Evolutionary conservation across 2,888 invertebrate genomes (phyloP).

Genomic region (Chromoteleia sp.): DNA sequence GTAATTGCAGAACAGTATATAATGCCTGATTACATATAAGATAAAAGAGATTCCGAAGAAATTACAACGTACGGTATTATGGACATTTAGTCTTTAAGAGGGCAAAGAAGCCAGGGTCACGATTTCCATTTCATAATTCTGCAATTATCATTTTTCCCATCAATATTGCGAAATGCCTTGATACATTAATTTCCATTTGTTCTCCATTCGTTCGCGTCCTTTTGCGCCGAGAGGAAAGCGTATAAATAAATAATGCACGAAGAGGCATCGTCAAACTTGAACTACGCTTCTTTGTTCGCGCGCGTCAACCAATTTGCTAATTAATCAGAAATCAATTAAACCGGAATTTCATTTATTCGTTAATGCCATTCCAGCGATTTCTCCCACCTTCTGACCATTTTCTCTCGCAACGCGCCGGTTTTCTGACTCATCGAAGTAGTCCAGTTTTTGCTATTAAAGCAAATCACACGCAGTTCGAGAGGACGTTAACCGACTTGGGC

Average conservation of each 20-base stretch:
- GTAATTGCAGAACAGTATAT: conserved; percentile 70
- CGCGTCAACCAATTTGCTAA: too few species aligned
- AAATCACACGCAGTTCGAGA: conserved; percentile 59
- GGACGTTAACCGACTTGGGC: conserved; percentile 51
- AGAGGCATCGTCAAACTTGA: too few species aligned
- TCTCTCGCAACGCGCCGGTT: conserved; percentile 10
- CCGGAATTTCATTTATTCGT: too few species aligned
- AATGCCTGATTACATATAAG: conserved; percentile 68
- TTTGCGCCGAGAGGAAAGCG: not conserved
- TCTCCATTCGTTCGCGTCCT: too few species aligned
- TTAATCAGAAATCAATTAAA: too few species aligned
- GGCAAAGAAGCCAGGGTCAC: conserved; percentile 63
- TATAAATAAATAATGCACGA: too few species aligned
- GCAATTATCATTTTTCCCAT: conserved; percentile 64
- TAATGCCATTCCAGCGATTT: too few species aligned
- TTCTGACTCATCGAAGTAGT: conserved; percentile 53
- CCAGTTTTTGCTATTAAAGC: conserved; percentile 63
- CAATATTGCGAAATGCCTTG: conserved; percentile 45
- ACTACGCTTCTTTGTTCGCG: too few species aligned
- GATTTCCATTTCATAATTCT: conserved; percentile 65
- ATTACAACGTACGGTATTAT: conserved; percentile 68
- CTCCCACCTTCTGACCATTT: conserved; percentile 15
- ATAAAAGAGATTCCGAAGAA: conserved; percentile 69
- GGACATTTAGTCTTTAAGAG: conserved; percentile 64
- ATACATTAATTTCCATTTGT: conserved; percentile 40